Percentiles rank a stretch among this genome's conserved stretches.
These are phyloP conservation scores for Portunus trituberculatus DNA, from an alignment of 1,140 invertebrate species.

Conservation along the genomic window DNA sequence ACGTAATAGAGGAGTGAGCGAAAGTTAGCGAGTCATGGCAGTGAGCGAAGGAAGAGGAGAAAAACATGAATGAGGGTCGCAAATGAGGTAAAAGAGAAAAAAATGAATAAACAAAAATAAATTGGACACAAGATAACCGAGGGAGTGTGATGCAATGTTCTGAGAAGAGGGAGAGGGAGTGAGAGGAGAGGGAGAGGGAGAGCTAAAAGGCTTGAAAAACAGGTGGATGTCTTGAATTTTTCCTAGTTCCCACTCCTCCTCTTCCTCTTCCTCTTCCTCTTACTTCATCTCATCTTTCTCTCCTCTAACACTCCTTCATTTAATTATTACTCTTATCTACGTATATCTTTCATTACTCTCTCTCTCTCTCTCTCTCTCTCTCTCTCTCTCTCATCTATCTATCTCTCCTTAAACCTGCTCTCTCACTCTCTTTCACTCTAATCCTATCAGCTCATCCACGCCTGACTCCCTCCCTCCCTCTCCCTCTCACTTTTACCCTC, in stretches of 20 bases:
- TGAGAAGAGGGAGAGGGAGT: neutral
- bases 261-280: no score
- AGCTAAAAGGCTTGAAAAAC: neutral
- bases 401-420: neutral
- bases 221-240: neutral
- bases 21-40: neutral
- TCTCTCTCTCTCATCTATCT: constrained; percentile 20
- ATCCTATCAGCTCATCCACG: constrained; percentile 20
- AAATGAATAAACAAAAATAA: neutral
- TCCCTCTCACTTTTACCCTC: neutral
- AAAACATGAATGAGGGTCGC: neutral
- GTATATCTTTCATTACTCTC: neutral
- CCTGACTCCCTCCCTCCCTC: neutral
- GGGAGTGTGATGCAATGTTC: neutral
- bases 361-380: constrained; percentile 21
- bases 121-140: no score
- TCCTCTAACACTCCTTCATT: no score
- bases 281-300: no score
- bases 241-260: no score
- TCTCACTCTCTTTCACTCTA: neutral
- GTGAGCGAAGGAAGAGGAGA: neutral
- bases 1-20: neutral
- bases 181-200: neutral
- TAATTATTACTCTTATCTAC: no score
- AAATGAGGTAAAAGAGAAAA: neutral